Evolutionary conservation across 2,888 invertebrate genomes (phyloP), one percentile per base, ranked within the genome.

Genomic region (Ganaspis brasiliensis): DNA sequence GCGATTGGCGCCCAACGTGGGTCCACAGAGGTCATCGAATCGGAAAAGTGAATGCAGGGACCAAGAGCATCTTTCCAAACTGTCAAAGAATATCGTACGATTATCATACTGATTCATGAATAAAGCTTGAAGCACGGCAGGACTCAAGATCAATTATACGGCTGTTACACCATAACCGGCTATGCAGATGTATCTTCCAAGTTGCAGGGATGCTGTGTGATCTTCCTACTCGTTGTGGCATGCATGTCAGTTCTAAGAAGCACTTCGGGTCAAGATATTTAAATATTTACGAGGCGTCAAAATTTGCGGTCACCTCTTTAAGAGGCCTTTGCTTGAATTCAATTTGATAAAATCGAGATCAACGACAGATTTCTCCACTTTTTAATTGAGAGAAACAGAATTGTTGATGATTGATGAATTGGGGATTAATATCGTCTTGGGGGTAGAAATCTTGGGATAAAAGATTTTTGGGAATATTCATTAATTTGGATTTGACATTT

Each of bases 81-180:
- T 67, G 45, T 67, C 67, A 45, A 67, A 67, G 45, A 45, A 67
- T 49, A 67, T 67, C 67, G 24, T 21, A 45, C 67, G 24, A 16
- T 67, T 45, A 26, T 26, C 45, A 49, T 24, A 45, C 45, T 40
- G 40, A 67, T 45, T 45, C 67, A 24, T 67, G 67, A 45, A 45
- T 49, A 45, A 67, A 49, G 67, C 24, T 67, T 67, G 24, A 49
- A 24, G 24, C 14, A 67, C 45, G 67, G 24, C 67, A 67, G 67
- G 67, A 45, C 67, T 67, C 67, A 67, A 67, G 45, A 67, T 67
- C 67, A 67, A 67, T 67, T 67, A 67, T 67, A 67, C 67, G 45
- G 67, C n/a, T 67, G 67, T 67, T 67, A 67, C 67, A 67, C 45
- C 67, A 67, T 67, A 67, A 67, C 67, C 67, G 67, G 67, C 67